Conservation (phyloP, 2,113 vertebrate genomes). For the Colaptes auratus region DNA sequence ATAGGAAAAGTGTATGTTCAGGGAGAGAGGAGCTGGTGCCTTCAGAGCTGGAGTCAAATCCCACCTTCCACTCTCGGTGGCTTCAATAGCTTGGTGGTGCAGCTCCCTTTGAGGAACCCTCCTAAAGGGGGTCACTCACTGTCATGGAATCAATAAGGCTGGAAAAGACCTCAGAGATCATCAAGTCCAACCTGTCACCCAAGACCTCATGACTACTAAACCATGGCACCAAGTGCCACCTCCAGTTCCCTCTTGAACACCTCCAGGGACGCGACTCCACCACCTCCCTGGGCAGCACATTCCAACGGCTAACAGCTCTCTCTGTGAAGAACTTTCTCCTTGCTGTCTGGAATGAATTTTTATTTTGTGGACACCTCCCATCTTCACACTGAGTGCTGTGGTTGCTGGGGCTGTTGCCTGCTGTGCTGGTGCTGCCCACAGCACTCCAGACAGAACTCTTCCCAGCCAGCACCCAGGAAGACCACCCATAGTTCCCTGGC, state of each 20-base stretch:
- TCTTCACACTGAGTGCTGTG: not conserved
- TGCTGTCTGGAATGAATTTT: too few relatives aligned
- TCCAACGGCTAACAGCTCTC: too few relatives aligned
- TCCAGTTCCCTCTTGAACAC: too few relatives aligned
- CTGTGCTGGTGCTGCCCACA: not conserved
- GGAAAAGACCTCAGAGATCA: too few relatives aligned
- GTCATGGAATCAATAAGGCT: too few relatives aligned
- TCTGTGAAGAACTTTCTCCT: too few relatives aligned
- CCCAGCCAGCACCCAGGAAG: not conserved
- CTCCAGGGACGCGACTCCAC: too few relatives aligned
- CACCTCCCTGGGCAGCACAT: too few relatives aligned
- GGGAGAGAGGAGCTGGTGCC: not conserved
- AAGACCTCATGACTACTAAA: too few relatives aligned
- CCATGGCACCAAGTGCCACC: too few relatives aligned
- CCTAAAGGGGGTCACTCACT: not conserved
- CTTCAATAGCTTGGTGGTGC: not conserved
- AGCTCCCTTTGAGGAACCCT: not conserved
- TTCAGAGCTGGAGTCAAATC: not conserved
- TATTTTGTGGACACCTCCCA: too few relatives aligned
- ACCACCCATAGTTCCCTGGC: not conserved
- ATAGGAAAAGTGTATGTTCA: not conserved
- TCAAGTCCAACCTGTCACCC: too few relatives aligned
- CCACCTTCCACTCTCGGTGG: not conserved
- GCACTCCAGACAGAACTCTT: fast-evolving
- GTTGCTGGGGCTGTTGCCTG: not conserved